Evolutionary conservation across 2,888 invertebrate genomes (phyloP).

Genomic region (Linnaemya tessellans): DNA sequence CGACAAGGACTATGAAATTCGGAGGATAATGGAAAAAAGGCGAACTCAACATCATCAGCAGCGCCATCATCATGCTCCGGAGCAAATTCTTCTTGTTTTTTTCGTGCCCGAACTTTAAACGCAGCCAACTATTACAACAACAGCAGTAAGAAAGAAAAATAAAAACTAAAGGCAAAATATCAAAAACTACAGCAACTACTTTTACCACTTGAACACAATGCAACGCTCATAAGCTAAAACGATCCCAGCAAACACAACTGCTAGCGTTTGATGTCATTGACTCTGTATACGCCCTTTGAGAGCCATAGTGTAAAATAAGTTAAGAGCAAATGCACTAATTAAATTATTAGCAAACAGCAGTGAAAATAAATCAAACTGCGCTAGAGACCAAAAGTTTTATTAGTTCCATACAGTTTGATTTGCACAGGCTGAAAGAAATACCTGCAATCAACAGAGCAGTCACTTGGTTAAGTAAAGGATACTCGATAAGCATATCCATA

Average conservation of each 20-base stretch:
- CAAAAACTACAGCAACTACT: constrained; percentile 46
- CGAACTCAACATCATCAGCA: constrained; percentile 49
- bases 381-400: no score
- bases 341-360: no score
- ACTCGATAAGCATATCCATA: no score
- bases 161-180: constrained; percentile 54
- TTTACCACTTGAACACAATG: constrained; percentile 12
- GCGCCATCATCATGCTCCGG: constrained; percentile 13
- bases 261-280: no score
- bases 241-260: neutral
- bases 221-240: constrained; percentile 3
- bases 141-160: constrained; percentile 45
- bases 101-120: constrained; percentile 51
- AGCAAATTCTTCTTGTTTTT: constrained; percentile 44
- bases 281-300: no score
- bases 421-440: no score
- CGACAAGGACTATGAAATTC: constrained; percentile 60
- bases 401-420: no score
- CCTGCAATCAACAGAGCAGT: no score
- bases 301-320: no score
- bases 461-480: no score
- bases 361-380: no score
- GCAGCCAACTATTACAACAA: constrained; percentile 64
- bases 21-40: constrained; percentile 59
- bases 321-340: no score